Conservation (phyloP, 2,113 vertebrate genomes). For the Eretmochelys imbricata region DNA sequence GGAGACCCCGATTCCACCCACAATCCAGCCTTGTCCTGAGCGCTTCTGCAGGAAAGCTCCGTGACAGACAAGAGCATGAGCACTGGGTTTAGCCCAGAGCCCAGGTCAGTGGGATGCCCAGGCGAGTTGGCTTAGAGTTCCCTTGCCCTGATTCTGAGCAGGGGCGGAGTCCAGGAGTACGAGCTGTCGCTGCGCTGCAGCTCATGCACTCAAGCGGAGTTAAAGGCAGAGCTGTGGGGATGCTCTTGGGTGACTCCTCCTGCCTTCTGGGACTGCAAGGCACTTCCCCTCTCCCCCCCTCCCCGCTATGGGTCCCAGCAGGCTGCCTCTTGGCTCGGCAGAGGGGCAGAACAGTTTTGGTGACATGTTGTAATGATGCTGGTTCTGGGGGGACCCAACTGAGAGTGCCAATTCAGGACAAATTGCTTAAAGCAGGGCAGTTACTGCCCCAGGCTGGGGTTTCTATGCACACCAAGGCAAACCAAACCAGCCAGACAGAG, state of each 20-base stretch:
- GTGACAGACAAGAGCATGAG: too few relatives aligned
- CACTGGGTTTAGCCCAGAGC: too few relatives aligned
- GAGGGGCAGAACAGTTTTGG: background rate
- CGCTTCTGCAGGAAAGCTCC: background rate
- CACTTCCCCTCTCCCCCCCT: background rate
- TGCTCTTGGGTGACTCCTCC: rapidly evolving
- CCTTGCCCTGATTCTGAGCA: background rate
- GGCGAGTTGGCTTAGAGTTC: background rate
- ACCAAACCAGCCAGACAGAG: too few relatives aligned
- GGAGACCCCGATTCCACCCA: background rate
- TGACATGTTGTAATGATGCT: background rate
- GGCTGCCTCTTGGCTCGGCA: background rate
- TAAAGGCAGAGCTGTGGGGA: background rate
- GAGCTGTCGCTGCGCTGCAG: too few relatives aligned
- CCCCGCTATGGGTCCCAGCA: rapidly evolving
- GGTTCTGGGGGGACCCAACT: too few relatives aligned
- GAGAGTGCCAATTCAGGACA: too few relatives aligned
- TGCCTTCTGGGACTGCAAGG: background rate
- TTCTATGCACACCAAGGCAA: too few relatives aligned
- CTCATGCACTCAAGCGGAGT: background rate
- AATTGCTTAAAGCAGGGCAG: too few relatives aligned
- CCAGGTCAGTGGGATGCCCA: too few relatives aligned
- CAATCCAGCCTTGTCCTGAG: background rate
- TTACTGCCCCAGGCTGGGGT: too few relatives aligned
- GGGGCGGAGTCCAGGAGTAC: too few relatives aligned